Evolutionary conservation across 2,888 invertebrate species (phyloP).

Genomic region (Oligia strigilis): DNA sequence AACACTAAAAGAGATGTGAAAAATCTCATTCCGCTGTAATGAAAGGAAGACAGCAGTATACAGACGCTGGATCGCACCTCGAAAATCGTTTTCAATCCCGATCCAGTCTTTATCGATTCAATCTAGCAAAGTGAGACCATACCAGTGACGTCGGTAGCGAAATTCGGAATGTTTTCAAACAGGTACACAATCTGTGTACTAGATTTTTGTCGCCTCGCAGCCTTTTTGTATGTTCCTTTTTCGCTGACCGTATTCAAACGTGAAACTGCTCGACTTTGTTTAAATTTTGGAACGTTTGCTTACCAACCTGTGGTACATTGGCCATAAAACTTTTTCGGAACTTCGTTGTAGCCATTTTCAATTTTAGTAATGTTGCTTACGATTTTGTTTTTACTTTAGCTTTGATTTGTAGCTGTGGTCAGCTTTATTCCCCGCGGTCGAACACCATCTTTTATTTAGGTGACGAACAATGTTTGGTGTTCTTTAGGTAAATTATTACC

Average conservation of each 20-base stretch:
- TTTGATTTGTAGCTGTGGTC: not conserved
- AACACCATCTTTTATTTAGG: not conserved
- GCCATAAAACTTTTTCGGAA: slow-evolving; percentile 21
- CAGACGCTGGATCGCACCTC: slow-evolving; percentile 51
- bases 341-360: slow-evolving; percentile 16
- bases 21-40: slow-evolving; percentile 62
- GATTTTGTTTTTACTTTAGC: not conserved
- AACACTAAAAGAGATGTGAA: slow-evolving; percentile 53
- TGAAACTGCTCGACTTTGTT: slow-evolving; percentile 52
- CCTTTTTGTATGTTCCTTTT: slow-evolving; percentile 47
- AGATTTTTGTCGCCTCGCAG: slow-evolving; percentile 52
- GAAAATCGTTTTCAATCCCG: slow-evolving; percentile 66
- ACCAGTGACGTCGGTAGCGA: slow-evolving; percentile 43
- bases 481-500: not conserved
- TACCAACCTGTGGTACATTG: slow-evolving; percentile 26
- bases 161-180: slow-evolving; percentile 57
- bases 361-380: slow-evolving; percentile 19
- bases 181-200: slow-evolving; percentile 53
- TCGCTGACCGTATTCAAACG: slow-evolving; percentile 54
- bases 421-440: not conserved
- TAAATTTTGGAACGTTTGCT: slow-evolving; percentile 43
- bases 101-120: slow-evolving; percentile 71
- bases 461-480: not conserved
- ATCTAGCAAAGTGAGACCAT: slow-evolving; percentile 71
- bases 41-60: slow-evolving; percentile 51